Evolutionary conservation across 2,888 invertebrate genomes (phyloP).

Genomic region (Synergus itoensis): DNA sequence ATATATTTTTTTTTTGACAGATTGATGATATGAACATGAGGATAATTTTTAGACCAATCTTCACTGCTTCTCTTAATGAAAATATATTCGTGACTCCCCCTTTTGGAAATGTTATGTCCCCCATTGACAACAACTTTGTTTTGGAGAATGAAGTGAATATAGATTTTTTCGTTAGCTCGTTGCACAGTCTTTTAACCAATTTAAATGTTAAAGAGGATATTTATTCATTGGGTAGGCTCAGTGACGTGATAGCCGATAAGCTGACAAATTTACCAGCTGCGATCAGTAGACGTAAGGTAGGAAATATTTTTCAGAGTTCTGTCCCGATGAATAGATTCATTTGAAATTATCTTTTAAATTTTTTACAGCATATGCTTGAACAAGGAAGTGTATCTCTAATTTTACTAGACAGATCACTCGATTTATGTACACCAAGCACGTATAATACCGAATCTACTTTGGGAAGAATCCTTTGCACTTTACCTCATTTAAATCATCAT

Average conservation of each 20-base stretch:
- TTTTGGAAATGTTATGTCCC: conserved; percentile 81
- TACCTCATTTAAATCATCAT: conserved; percentile 83
- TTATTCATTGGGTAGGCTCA: conserved; percentile 83
- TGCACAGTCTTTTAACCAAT: conserved; percentile 76
- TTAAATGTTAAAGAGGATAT: conserved; percentile 84
- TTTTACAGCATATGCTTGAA: conserved; percentile 71
- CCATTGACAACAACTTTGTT: conserved; percentile 74
- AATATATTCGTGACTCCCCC: conserved; percentile 83
- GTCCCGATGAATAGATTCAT: neutral
- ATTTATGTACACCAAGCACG: conserved; percentile 82
- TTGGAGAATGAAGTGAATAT: conserved; percentile 62
- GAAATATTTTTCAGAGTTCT: conserved; percentile 10
- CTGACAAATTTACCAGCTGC: conserved; percentile 64
- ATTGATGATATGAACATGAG: conserved; percentile 79
- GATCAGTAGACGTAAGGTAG: conserved; percentile 78
- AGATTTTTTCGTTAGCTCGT: conserved; percentile 68
- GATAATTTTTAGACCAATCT: conserved; percentile 82
- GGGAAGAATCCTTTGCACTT: conserved; percentile 81
- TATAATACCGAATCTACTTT: conserved; percentile 82
- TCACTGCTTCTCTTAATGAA: conserved; percentile 80
- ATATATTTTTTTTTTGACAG: conserved; percentile 76
- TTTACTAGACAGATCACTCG: conserved; percentile 83
- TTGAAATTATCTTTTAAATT: conserved; percentile 66
- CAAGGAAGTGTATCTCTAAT: conserved; percentile 79
- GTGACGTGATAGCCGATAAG: conserved; percentile 79